Conservation (phyloP, 2,113 vertebrate genomes). For the Mesembrinibis cayennensis region DNA sequence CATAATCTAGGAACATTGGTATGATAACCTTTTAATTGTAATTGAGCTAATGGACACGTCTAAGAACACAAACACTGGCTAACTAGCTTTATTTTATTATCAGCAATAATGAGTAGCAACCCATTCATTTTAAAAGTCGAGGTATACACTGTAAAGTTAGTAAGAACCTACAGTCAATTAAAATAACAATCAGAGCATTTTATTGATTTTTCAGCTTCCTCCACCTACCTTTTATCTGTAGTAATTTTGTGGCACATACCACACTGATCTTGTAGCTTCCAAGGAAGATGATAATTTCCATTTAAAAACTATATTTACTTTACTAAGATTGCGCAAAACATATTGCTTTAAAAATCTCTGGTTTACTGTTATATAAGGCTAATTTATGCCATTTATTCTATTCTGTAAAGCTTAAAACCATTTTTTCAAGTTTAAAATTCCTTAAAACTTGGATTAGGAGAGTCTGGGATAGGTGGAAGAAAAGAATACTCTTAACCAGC, state of each 20-base stretch:
- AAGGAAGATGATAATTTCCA: neutral
- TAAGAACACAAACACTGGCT: neutral
- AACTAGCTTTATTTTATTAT: neutral
- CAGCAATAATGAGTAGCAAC: neutral
- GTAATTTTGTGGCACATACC: neutral
- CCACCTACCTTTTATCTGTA: conserved; percentile 5
- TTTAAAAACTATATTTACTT: neutral
- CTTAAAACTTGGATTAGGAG: conserved; percentile 34
- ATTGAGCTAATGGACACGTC: neutral
- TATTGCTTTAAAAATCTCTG: conserved; percentile 39
- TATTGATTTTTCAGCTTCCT: conserved; percentile 13
- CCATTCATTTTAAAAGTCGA: neutral
- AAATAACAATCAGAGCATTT: conserved; percentile 35
- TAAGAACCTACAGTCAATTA: conserved; percentile 45
- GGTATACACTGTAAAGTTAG: conserved; percentile 7
- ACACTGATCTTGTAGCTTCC: neutral
- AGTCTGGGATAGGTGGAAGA: neutral
- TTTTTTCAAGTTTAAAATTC: conserved; percentile 64
- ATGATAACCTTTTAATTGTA: neutral
- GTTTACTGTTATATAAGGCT: conserved; percentile 23
- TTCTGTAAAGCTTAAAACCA: conserved; percentile 38
- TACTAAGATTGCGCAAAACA: conserved; percentile 7
- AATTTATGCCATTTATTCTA: conserved; percentile 2
- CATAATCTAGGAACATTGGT: neutral
- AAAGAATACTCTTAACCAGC: conserved; percentile 6